A percentile compares a stretch with the other conserved stretches of the same genome.
phyloP scores from a whole-genome alignment of 2,797 vertebrate species.

The Enteromius treurensis region DNA sequence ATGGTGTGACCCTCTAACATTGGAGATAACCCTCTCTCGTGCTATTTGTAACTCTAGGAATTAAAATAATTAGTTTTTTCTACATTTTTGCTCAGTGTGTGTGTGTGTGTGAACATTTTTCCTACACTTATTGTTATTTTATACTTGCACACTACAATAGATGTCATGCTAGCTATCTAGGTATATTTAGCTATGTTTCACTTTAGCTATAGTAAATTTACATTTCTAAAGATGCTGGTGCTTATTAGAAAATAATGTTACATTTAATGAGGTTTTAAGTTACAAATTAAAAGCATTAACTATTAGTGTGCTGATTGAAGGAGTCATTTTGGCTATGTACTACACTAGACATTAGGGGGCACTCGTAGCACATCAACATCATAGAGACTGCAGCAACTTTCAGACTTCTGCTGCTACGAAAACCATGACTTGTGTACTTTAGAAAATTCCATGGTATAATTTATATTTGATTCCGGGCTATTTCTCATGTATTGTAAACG shows the following conservation, averaged over 20 bases:
- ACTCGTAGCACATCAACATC: constrained; percentile 73
- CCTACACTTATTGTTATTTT: not conserved
- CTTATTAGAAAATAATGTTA: not conserved
- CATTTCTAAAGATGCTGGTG: not conserved
- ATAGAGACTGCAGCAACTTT: not conserved
- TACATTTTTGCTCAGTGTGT: no score
- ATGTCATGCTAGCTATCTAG: not conserved
- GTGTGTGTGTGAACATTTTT: not conserved
- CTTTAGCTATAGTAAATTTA: not conserved
- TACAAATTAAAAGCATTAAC: not conserved
- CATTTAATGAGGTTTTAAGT: not conserved
- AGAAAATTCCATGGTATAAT: constrained; percentile 32
- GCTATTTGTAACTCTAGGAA: no score
- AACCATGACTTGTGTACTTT: constrained; percentile 20
- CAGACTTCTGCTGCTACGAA: not conserved
- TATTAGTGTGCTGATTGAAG: constrained; percentile 25
- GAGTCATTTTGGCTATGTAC: constrained; percentile 41
- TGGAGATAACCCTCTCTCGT: no score
- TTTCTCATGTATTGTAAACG: constrained; percentile 1
- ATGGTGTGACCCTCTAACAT: no score
- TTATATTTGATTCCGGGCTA: not conserved
- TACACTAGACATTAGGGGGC: constrained; percentile 74
- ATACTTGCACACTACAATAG: not conserved
- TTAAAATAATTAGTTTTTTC: no score
- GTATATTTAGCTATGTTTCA: not conserved